Conservation (phyloP, 2,113 vertebrate genomes). For the Synchiropus splendidus region DNA sequence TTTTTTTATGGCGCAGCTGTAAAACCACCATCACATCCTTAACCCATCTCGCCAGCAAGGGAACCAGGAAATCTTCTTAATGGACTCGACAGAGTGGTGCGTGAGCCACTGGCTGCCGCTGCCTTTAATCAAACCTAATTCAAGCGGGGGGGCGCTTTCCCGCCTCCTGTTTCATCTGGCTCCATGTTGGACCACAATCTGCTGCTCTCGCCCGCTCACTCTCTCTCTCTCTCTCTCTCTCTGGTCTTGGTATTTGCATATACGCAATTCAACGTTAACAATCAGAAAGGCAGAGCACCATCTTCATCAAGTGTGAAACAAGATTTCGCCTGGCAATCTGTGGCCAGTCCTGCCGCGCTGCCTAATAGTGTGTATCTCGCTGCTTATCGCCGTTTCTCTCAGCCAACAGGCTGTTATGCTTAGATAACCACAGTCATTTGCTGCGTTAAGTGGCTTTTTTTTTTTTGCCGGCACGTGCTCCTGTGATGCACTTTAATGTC, state of each 20-base stretch:
- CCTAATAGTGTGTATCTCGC: constrained; percentile 44
- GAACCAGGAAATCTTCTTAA: constrained; percentile 52
- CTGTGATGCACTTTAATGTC: constrained; percentile 19
- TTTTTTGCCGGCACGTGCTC: constrained; percentile 8
- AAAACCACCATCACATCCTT: constrained; percentile 4
- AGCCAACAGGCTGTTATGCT: constrained; percentile 51
- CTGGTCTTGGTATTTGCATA: neutral
- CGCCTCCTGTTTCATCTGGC: constrained; percentile 16
- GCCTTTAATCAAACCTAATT: constrained; percentile 41
- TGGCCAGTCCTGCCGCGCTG: constrained; percentile 23
- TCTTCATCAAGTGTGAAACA: constrained; percentile 43
- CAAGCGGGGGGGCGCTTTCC: constrained; percentile 13
- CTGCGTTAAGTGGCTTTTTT: constrained; percentile 46
- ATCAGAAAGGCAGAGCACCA: constrained; percentile 9
- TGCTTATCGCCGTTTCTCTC: constrained; percentile 39
- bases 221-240: too few species aligned
- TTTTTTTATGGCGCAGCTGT: constrained; percentile 38
- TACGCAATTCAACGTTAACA: constrained; percentile 8
- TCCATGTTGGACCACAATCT: too few species aligned
- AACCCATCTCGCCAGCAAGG: constrained; percentile 3
- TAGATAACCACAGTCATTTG: constrained; percentile 54
- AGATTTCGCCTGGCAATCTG: constrained; percentile 36
- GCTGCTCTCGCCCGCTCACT: too few species aligned
- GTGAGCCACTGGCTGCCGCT: constrained; percentile 8
- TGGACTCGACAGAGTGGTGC: constrained; percentile 31